Percentiles rank a stretch among this genome's conserved stretches.
These are phyloP conservation scores for Sardinella longiceps DNA, from an alignment of 2,797 vertebrate species.

Conservation along the genomic window DNA sequence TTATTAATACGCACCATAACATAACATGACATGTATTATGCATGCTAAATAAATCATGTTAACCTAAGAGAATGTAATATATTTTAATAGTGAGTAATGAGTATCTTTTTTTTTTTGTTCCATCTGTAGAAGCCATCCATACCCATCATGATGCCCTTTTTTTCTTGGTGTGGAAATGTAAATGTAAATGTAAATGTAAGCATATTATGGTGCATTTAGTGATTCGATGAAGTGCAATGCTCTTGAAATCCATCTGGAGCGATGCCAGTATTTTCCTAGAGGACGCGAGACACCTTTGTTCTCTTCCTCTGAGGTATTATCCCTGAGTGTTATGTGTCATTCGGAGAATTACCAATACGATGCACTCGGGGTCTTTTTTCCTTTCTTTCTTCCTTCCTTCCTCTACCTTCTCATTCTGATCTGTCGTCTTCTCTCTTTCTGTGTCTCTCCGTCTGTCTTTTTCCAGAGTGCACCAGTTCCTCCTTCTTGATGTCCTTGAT, in stretches of 20 bases:
- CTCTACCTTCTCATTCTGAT: background rate
- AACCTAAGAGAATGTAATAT: conserved; percentile 21
- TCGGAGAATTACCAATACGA: background rate
- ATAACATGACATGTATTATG: background rate
- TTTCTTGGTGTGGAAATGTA: background rate
- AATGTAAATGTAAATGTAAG: background rate
- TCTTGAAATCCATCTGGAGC: background rate
- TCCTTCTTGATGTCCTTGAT: too few relatives aligned
- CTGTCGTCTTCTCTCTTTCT: background rate
- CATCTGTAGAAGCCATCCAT: background rate
- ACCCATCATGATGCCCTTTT: background rate
- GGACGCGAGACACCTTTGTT: background rate
- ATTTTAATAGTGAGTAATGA: conserved; percentile 15
- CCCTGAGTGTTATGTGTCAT: background rate
- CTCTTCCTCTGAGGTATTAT: background rate
- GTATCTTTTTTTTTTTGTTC: background rate
- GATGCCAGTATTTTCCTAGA: background rate
- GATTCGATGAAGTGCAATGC: background rate
- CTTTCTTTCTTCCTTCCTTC: background rate
- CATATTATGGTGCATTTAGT: background rate
- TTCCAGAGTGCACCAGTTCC: background rate
- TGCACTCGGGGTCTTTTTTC: background rate
- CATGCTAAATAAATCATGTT: conserved; percentile 13
- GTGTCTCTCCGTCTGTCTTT: background rate
- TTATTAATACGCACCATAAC: background rate